Evolutionary conservation across 2,113 vertebrate genomes (phyloP), one percentile per base, ranked within the genome.

Genomic region (Silurus glanis): DNA sequence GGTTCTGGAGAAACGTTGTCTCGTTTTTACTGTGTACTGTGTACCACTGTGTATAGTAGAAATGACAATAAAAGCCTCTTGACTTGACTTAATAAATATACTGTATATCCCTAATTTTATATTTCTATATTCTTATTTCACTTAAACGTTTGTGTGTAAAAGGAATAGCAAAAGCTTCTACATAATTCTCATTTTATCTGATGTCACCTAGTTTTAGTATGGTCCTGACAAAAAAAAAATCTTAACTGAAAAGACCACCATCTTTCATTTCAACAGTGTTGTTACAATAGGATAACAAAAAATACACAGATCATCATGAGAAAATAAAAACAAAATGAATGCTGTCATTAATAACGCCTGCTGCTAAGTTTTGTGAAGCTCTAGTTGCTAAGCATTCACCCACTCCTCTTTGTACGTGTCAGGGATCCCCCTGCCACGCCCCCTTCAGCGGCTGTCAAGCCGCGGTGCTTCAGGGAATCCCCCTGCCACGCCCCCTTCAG

Each of bases 331-430:
- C 58, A 5, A 7, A 16, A 56, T 79, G 17, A 49, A 69, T 83
- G 74, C 4, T 45, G 85, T 59, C 10, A 53, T 79, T 83, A 37
- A 37, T 55, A 66, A 16, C 62, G 53, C n/a, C n/a, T 62, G 25
- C 56, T 72, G 79, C 47, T 80, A n/a, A 37, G 64, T 5, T 55
- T 49, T 62, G 53, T 51, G 16, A 81, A 53, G 88, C 51, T 66
- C 58, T 78, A 71, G 25, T 64, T 89, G 59, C 49, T 85, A 83
- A 72, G 80, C 80, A 72, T 87, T 83, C 58, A 85, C 14, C 55
- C 47, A 59, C 47, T 49, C 59, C 23, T 88, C 82, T 86, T 86
- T 89, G 86, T 37, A 37, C n/a, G n/a, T n/a, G n/a, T n/a, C n/a
- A n/a, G n/a, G n/a, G n/a, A n/a, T n/a, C n/a, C n/a, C n/a, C n/a